Base-by-base conservation (phyloP, 2,888 invertebrate species). In the Danaus chrysippus region DNA sequence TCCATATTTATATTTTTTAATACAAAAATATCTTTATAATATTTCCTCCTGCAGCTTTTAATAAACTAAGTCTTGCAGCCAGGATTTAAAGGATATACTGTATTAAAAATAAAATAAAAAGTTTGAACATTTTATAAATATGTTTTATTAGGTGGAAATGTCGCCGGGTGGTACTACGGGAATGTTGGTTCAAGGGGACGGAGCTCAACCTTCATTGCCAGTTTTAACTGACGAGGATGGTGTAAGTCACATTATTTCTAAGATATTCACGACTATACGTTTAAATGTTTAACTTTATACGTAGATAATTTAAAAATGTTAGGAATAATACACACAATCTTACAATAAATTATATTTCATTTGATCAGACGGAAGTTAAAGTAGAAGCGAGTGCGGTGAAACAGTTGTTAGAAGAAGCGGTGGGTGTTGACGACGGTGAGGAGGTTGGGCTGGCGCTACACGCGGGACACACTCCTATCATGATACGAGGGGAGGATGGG, bases 401-500 rank as follows among this genome's bases (percentile, higher is more conserved):
- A 57, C 92, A 93, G 23, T 80, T 92, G 62, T 75, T 91, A 42
- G 84, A 90, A 54, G 87, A 85, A 59, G 84, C 84, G 1, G 85
- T 83, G 1, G 87, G 80, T 0, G 84, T 78, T n/a, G 89, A 86
- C 23, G 88, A 87, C 0, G 82, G 82, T 1, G 89, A 87, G 52
- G 90, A 86, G 65, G 89, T 86, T n/a, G 76, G 77, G 5, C 71
- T 86, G 57, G 72, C 84, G 64, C 68, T 87, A 63, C 86, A 84
- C 71, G 65, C 84, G 1, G 83, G 79, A 3, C 92, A 93, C 41
- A 92, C 93, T 65, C 94, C 96, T 13, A 93, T 96, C 66, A 93
- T 96, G 75, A 96, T 96, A 49, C 94, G 96, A 0, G 96, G 96
- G 0, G 96, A 96, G 71, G 96, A 96, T 75, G 96, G 96, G n/a